Conservation (phyloP, 2,113 vertebrate species). For the Myrmophylax atrothorax region DNA sequence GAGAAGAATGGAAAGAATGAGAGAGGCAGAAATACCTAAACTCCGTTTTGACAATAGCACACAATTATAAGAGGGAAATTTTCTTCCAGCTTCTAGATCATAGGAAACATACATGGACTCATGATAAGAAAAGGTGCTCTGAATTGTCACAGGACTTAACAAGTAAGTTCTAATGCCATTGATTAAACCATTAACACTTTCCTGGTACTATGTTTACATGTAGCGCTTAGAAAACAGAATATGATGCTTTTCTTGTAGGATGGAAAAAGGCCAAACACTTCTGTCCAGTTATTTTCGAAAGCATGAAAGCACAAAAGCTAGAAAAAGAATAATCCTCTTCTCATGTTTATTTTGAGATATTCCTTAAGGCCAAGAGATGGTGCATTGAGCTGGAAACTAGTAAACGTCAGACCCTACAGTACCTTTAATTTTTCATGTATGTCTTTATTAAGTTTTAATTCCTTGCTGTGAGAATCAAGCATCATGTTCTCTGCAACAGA, state of each 20-base stretch:
- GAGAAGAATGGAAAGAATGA: neutral
- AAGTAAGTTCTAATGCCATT: neutral
- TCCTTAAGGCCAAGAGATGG: neutral
- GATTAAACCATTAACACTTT: neutral
- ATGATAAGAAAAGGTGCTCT: neutral
- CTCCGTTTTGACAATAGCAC: neutral
- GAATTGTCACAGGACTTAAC: neutral
- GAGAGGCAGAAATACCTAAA: neutral
- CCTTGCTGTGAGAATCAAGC: neutral
- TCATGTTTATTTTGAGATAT: neutral
- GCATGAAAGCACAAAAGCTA: neutral
- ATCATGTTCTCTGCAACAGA: neutral
- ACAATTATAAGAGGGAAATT: neutral
- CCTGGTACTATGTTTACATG: neutral
- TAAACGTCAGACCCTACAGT: neutral
- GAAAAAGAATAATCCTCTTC: neutral
- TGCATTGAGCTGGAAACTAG: neutral
- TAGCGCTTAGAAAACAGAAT: neutral
- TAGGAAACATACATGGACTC: neutral
- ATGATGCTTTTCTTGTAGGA: neutral
- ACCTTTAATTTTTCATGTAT: neutral
- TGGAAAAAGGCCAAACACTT: neutral
- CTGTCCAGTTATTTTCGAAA: neutral
- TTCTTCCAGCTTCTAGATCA: neutral
- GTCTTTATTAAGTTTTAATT: conserved; percentile 1